A percentile compares a stretch with the other conserved stretches of the same genome.
Conservation (phyloP, 2,113 vertebrate genomes). For the Cynopterus brachyotis region DNA sequence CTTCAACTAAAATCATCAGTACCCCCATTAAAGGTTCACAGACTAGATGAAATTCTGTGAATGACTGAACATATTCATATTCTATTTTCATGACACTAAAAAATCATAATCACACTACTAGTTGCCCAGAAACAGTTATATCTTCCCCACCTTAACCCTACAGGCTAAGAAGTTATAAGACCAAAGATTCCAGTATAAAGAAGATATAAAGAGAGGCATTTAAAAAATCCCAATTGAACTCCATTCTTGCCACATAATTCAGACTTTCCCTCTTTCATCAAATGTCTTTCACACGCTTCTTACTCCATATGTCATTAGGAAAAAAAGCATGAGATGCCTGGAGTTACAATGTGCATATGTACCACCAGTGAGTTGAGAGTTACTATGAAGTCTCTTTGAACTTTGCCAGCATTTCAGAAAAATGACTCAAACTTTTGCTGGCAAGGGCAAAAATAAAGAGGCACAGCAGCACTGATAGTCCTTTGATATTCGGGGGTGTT, state of each 20-base stretch:
- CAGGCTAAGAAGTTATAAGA: background rate
- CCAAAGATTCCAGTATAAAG: background rate
- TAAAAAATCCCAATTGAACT: background rate
- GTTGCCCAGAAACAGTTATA: background rate
- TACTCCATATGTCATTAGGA: constrained; percentile 1
- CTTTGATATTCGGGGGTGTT: constrained; percentile 53
- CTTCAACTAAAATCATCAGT: background rate
- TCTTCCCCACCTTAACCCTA: background rate
- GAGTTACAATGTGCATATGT: background rate
- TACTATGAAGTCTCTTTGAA: constrained; percentile 64
- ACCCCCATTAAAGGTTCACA: background rate
- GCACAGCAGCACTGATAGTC: background rate
- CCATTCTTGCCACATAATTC: background rate
- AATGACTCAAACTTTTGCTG: constrained; percentile 51
- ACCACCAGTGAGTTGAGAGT: constrained; percentile 49
- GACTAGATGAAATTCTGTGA: constrained; percentile 11
- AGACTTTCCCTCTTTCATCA: constrained; percentile 40
- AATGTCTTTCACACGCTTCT: constrained; percentile 68
- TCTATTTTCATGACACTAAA: background rate
- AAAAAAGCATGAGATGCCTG: background rate
- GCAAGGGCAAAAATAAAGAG: constrained; percentile 44
- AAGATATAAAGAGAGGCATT: background rate
- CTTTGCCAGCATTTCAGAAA: constrained; percentile 52
- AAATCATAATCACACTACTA: background rate
- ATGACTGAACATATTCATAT: background rate